Evolutionary conservation across 2,888 invertebrate species (phyloP), one percentile per base, ranked within the genome.

Genomic region (Gastracanthus pulcherrimus): DNA sequence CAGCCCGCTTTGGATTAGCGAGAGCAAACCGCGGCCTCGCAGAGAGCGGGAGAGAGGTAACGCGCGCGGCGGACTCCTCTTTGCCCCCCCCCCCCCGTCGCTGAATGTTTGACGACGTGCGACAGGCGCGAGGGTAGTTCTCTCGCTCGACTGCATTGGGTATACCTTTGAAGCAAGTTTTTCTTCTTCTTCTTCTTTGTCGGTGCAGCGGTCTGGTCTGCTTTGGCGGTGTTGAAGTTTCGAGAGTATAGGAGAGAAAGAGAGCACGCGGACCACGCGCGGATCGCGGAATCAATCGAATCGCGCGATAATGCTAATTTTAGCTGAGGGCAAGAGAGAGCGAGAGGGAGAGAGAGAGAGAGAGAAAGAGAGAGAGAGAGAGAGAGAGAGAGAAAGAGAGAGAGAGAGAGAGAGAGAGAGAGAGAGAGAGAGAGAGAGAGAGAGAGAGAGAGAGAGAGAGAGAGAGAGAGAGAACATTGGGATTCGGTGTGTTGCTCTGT

Each of bases 1-100:
- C 58, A 41, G 23, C 58, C 31, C 60, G 69, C 48, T 71, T 55
- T 67, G 81, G 64, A 72, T 76, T 62, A 80, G 77, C 71, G 79
- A 76, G 26, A 16, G 31, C 60, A 60, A 62, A 70, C 48, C 51
- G 29, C 7, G 19, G 60, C 69, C 16, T 55, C 66, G n/a, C 29
- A n/a, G n/a, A n/a, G n/a, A n/a, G n/a, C n/a, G n/a, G n/a, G n/a
- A n/a, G n/a, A n/a, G n/a, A n/a, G n/a, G n/a, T n/a, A n/a, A n/a
- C 31, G 76, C 26, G 19, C 29, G 7, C 51, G 31, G 31, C 13
- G 55, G 36, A 23, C 34, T 29, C 62, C 60, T 48, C 34, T 19
- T 11, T 26, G 16, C 4, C 26, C 26, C 29, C n/a, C 55, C 23
- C 11, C 55, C 23, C 11, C n/a, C n/a, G 45, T 45, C 45, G 3